Evolutionary conservation across 2,797 vertebrate genomes (phyloP), one percentile per base, ranked within the genome.

Genomic region (Agapornis canus): DNA sequence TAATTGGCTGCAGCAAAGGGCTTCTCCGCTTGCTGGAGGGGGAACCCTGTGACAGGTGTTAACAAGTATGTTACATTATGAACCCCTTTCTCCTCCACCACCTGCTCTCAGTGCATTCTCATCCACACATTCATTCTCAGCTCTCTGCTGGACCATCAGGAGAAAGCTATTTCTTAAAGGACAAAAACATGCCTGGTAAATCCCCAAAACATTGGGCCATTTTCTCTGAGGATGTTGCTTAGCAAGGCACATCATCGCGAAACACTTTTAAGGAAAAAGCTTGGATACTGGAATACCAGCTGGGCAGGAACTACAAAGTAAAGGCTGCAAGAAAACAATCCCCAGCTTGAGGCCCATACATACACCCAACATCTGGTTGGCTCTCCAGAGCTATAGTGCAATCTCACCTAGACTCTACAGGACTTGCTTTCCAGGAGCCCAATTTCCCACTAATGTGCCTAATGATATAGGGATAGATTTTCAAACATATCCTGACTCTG

Each of bases 21-120:
- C 99, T 99, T 99, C 99, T 98, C 98, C 99, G 98, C 98, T 99
- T 99, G 99, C 99, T 99, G 98, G 99, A 99, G 96, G 99, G 99
- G 96, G 99, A 99, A 76, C 99, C 99, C 99, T 99, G 99, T 96
- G 98, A 98, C 98, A 98, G 98, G 97, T 92, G 97, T 98, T 97
- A 96, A 99, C 97, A 99, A 98, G 98, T 86, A 98, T 81, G 96
- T 98, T 98, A 98, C 64, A 96, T 86, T 91, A 51, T 20, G 95
- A 95, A 95, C 79, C 91, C 83, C 94, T 89, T 94, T 87, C 79
- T 96, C 90, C 68, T 65, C 90, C 92, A 66, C 90, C 90, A 92
- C 82, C 94, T 95, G 80, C 89, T 94, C 87, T 69, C 66, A 69
- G 71, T 43, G 94, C 94, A 97, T 96, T 97, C 71, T 91, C 94